Base-by-base conservation (phyloP, 2,888 invertebrate species). In the Leucoma salicis region DNA sequence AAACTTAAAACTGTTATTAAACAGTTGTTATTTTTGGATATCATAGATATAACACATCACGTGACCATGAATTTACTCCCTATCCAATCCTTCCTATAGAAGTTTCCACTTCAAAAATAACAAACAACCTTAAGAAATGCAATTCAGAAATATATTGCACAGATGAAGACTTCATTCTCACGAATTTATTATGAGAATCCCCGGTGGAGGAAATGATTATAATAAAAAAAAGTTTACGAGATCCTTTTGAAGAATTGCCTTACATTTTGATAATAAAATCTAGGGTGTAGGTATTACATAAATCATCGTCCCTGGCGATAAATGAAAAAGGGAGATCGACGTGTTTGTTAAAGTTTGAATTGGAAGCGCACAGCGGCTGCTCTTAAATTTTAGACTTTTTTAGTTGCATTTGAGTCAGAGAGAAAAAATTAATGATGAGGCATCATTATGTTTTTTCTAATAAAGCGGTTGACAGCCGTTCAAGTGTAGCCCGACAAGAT, bases 291-390 rank as follows among this genome's bases (percentile, higher is more conserved):
- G 66, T 74, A 79, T 82, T 81, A 78, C 79, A 82, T 85, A 84
- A 86, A 86, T 84, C 84, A 84, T 84, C 73, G 70, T 78, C 64
- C 66, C 66, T 63, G 49, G 74, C 75, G 77, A 82, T 80, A 84
- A 83, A 84, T 78, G 80, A 74, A 78, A 75, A 75, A 75, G 69
- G 69, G 66, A 71, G 73, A 76, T 78, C 68, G 73, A 71, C 58
- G 66, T 74, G 68, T 74, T 74, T 70, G 39, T 41, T 46, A 44
- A 39, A 43, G 42, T 49, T 40, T 40, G 39, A 35, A 44, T 12
- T 34, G 25, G 27, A 50, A 56, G 53, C 35, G 25, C 6, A 6
- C 0, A 40, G 55, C 49, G 51, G n/a, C 10, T 33, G 29, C 14
- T 2, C 3, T 21, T 18, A 15, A 32, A 12, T 21, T 21, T n/a